These are phyloP conservation scores for Eremophila alpestris DNA, from an alignment of 2,797 vertebrate species.

Conservation along the genomic window DNA sequence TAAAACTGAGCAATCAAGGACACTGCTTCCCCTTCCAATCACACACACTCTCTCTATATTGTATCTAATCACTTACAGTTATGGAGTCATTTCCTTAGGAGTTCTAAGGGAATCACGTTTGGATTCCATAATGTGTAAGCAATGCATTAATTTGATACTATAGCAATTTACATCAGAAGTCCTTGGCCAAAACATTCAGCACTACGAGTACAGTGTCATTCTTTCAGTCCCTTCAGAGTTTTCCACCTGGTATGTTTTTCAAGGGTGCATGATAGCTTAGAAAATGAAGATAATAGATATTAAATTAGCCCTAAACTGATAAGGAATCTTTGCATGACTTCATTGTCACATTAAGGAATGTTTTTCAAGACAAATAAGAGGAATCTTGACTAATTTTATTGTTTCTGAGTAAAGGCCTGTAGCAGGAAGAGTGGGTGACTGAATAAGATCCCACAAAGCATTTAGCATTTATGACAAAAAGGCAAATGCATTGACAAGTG, in stretches of 20 bases:
- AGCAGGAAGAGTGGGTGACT: conserved; percentile 30
- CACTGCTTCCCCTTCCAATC: conserved; percentile 57
- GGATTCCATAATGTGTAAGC: conserved; percentile 40
- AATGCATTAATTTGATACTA: conserved; percentile 4
- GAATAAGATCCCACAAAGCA: conserved; percentile 20
- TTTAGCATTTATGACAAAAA: conserved; percentile 6
- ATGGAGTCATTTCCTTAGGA: conserved; percentile 63
- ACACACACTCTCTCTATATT: conserved; percentile 42
- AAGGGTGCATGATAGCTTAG: neutral
- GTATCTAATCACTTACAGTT: conserved; percentile 47
- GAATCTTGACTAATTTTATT: conserved; percentile 16
- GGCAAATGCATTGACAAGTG: neutral
- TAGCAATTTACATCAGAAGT: neutral
- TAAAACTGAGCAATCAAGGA: conserved; percentile 57
- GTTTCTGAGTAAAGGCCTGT: conserved; percentile 21
- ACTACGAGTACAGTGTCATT: neutral
- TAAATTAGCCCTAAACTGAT: neutral
- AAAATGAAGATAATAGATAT: neutral
- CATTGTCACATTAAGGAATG: neutral
- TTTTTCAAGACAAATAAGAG: conserved; percentile 14
- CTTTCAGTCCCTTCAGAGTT: neutral
- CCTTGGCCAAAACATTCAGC: conserved; percentile 1
- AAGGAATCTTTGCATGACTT: neutral
- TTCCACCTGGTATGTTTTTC: neutral
- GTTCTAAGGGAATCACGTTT: conserved; percentile 27